phyloP scores from a whole-genome alignment of 2,113 vertebrate species.

The Forbesichthys papilliferus region DNA sequence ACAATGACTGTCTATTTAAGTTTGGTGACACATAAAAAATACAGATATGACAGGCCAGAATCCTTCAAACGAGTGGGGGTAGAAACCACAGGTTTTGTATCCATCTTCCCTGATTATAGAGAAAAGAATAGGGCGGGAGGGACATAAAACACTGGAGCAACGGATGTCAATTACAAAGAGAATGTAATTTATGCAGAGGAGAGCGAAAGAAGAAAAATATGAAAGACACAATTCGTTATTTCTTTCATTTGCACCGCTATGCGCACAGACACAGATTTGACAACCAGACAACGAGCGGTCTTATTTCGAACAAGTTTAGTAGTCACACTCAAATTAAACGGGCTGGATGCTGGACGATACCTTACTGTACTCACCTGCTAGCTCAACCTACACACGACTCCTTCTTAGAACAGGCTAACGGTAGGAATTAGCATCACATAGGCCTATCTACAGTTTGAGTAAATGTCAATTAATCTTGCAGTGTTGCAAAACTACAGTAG shows the following conservation, averaged over 20 bases:
- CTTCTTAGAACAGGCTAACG: too few relatives aligned
- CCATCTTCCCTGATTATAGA: constrained; percentile 68
- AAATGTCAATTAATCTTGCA: too few relatives aligned
- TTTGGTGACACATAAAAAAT: constrained; percentile 78
- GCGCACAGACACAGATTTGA: constrained; percentile 15
- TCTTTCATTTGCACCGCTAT: constrained; percentile 48
- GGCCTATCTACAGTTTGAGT: too few relatives aligned
- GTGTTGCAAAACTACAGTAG: too few relatives aligned
- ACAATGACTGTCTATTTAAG: constrained; percentile 79
- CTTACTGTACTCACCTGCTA: background rate
- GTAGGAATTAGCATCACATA: too few relatives aligned
- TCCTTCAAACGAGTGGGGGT: constrained; percentile 61
- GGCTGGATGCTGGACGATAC: constrained; percentile 14
- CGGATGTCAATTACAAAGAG: constrained; percentile 76
- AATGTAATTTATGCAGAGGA: constrained; percentile 61
- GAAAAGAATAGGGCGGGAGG: constrained; percentile 42
- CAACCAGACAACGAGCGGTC: constrained; percentile 23
- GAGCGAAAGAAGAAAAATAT: constrained; percentile 20
- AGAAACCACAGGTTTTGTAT: constrained; percentile 72
- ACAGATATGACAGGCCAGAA: constrained; percentile 73
- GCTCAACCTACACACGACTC: background rate
- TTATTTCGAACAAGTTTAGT: constrained; percentile 21
- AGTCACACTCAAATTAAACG: background rate
- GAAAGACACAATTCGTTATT: constrained; percentile 58
- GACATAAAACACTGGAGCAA: constrained; percentile 44